Conservation (phyloP, 92 coral and sea anemone genomes). For the Bergia sp. region DNA sequence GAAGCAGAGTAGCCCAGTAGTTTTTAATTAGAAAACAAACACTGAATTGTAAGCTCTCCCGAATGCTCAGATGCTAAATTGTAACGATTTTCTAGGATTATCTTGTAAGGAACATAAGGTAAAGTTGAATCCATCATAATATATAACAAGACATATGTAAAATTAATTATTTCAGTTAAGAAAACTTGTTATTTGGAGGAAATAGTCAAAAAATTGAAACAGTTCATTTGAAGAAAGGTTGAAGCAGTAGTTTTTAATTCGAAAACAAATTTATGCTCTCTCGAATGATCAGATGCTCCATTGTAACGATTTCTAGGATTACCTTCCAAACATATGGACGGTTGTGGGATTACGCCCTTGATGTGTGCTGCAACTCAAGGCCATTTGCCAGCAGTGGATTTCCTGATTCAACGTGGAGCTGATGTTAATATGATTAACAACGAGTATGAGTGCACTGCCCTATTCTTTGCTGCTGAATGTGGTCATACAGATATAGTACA, state of each 20-base stretch:
- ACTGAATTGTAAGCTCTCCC: neutral
- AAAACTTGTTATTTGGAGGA: too few relatives aligned
- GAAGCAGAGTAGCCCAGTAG: too few relatives aligned
- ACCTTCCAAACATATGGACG: constrained; percentile 43
- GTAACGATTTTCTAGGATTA: constrained; percentile 6
- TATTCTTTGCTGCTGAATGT: constrained; percentile 41
- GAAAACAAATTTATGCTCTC: neutral
- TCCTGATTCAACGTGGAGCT: constrained; percentile 39
- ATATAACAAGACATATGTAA: too few relatives aligned
- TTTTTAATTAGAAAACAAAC: too few relatives aligned
- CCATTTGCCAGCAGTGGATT: constrained; percentile 39
- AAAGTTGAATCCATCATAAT: too few relatives aligned
- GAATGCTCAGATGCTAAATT: too few relatives aligned
- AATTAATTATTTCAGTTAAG: too few relatives aligned
- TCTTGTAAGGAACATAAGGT: neutral
- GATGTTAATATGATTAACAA: constrained; percentile 25
- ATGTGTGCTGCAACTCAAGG: constrained; percentile 51
- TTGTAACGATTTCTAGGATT: constrained; percentile 1
- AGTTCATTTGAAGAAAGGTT: too few relatives aligned
- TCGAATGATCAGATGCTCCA: too few relatives aligned
- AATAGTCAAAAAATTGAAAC: too few relatives aligned
- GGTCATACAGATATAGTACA: constrained; percentile 39
- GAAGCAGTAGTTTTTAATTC: too few relatives aligned
- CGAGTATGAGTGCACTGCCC: constrained; percentile 36
- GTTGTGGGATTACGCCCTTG: constrained; percentile 23